Percentiles rank a stretch among this genome's conserved stretches.
Conservation (phyloP, 2,888 invertebrate species). For the Rosalia funebris region DNA sequence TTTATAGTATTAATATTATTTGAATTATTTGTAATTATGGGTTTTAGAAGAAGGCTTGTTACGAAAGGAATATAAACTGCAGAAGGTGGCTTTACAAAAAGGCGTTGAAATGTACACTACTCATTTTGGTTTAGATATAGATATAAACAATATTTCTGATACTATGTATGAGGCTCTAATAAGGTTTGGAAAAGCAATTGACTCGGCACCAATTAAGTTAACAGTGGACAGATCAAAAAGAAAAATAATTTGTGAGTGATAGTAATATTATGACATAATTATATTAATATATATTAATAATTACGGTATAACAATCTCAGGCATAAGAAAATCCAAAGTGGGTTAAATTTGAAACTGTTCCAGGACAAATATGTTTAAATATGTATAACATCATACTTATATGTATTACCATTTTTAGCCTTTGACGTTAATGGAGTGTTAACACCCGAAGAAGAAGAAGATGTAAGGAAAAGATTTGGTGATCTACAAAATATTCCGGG, state of each 20-base stretch:
- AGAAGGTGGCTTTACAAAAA: conserved; percentile 14
- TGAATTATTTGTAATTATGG: no score
- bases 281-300: no score
- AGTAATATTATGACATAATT: no score
- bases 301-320: no score
- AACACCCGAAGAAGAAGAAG: background rate
- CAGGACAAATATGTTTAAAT: no score
- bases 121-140: conserved; percentile 26
- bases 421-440: conserved; percentile 2
- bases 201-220: conserved; percentile 26
- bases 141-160: conserved; percentile 12
- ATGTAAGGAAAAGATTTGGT: conserved; percentile 6
- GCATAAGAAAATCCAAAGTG: no score
- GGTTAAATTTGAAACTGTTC: no score
- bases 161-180: conserved; percentile 27
- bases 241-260: conserved; percentile 31
- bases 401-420: background rate
- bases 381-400: background rate
- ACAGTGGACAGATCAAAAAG: conserved; percentile 23
- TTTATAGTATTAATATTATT: no score
- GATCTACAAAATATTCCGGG: conserved; percentile 5
- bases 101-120: conserved; percentile 25
- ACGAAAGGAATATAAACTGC: conserved; percentile 9
- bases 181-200: conserved; percentile 18
- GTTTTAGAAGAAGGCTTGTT: conserved; percentile 14